Conservation (phyloP, 2,888 invertebrate species). For the Allygus modestus region DNA sequence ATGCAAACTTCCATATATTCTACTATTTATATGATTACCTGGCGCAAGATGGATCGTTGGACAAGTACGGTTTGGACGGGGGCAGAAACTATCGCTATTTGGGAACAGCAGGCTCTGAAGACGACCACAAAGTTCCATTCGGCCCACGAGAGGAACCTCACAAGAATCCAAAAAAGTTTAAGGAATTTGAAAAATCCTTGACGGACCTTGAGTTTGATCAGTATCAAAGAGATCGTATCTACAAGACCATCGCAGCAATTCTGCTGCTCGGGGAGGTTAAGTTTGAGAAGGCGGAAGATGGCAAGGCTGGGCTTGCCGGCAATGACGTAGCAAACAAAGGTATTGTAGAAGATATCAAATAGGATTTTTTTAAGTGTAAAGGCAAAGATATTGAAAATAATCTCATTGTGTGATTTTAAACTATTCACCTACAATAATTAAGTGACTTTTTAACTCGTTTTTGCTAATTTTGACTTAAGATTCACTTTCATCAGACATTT, state of each 20-base stretch:
- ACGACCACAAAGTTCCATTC: conserved; percentile 76
- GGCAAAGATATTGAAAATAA: neutral
- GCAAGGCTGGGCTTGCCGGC: conserved; percentile 85
- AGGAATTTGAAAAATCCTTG: conserved; percentile 81
- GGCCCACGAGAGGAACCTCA: conserved; percentile 81
- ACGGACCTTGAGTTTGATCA: conserved; percentile 83
- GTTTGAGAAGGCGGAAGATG: conserved; percentile 83
- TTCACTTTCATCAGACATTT: no score
- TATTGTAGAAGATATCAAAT: no score
- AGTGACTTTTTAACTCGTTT: no score
- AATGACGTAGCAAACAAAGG: conserved; percentile 82
- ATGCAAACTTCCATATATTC: conserved; percentile 93
- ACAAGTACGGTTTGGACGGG: conserved; percentile 82
- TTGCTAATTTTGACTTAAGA: no score
- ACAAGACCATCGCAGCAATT: conserved; percentile 85
- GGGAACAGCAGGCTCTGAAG: conserved; percentile 67
- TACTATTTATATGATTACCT: conserved; percentile 94
- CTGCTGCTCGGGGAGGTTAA: conserved; percentile 88
- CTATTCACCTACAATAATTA: no score
- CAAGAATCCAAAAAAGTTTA: conserved; percentile 81
- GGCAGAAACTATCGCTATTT: conserved; percentile 87
- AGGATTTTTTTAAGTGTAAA: neutral
- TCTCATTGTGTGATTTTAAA: no score
- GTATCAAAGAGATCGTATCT: conserved; percentile 84
- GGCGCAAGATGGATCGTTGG: conserved; percentile 81